phyloP scores from a whole-genome alignment of 1,140 invertebrate species.

The Scylla paramamosain region DNA sequence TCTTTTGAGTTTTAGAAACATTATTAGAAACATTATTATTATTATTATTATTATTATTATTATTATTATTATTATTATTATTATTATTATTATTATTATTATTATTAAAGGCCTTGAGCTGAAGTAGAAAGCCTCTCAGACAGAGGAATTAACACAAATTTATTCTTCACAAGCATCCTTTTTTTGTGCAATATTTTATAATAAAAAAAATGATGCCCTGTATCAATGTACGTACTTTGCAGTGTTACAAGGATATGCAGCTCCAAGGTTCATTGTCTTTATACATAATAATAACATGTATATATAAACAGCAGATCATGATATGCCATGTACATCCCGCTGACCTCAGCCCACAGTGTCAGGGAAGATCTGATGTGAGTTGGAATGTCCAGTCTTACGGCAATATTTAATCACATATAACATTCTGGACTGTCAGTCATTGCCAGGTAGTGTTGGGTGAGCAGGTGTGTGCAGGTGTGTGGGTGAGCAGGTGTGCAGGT shows the following conservation, averaged over 20 bases:
- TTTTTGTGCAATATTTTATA: conserved; percentile 74
- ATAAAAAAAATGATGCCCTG: conserved; percentile 34
- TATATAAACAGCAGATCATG: conserved; percentile 57
- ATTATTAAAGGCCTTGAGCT: conserved; percentile 10
- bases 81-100: conserved; percentile 53
- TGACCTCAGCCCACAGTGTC: conserved; percentile 13
- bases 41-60: conserved; percentile 52
- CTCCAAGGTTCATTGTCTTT: conserved; percentile 68
- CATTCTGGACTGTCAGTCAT: neutral
- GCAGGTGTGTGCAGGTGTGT: neutral
- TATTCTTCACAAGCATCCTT: conserved; percentile 47
- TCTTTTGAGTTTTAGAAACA: conserved; percentile 65
- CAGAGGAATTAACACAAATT: conserved; percentile 19
- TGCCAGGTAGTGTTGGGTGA: conserved; percentile 24
- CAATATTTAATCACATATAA: neutral
- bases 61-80: conserved; percentile 60
- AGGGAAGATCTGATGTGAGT: neutral
- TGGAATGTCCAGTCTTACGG: neutral
- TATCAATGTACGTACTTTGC: conserved; percentile 49
- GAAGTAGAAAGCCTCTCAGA: neutral
- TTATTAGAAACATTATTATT: conserved; percentile 67
- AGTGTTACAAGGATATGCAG: conserved; percentile 71
- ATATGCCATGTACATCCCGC: conserved; percentile 12
- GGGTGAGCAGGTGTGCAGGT: neutral
- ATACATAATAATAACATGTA: conserved; percentile 44